Evolutionary conservation across 2,113 vertebrate species (phyloP).

Genomic region (Symphodus melops): DNA sequence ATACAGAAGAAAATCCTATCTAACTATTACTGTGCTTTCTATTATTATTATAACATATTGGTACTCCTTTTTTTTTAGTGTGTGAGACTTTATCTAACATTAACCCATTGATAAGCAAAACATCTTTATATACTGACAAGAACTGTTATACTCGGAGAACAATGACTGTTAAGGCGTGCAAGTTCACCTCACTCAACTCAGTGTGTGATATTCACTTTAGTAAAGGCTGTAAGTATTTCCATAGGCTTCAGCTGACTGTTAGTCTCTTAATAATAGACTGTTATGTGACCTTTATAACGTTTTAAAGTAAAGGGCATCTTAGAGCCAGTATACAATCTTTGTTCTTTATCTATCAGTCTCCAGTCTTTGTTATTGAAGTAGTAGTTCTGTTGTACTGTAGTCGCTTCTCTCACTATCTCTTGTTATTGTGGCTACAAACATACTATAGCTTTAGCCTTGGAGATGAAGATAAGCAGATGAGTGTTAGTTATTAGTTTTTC

Average conservation of each 20-base stretch:
- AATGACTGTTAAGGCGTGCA: conserved; percentile 80
- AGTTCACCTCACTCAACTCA: conserved; percentile 45
- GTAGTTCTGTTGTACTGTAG: conserved; percentile 44
- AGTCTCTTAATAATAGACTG: conserved; percentile 77
- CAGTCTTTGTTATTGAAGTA: conserved; percentile 51
- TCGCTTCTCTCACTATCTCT: conserved; percentile 45
- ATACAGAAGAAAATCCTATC: conserved; percentile 39
- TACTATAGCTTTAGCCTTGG: conserved; percentile 42
- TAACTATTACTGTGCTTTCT: conserved; percentile 38
- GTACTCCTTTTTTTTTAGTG: conserved; percentile 31
- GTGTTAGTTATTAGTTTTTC: conserved; percentile 1
- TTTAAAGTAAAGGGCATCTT: conserved; percentile 40
- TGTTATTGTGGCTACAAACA: conserved; percentile 48
- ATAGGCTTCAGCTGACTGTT: conserved; percentile 77
- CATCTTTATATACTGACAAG: conserved; percentile 55
- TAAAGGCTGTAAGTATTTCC: conserved; percentile 59
- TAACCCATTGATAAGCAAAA: conserved; percentile 34
- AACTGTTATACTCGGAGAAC: conserved; percentile 76
- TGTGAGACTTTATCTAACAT: conserved; percentile 36
- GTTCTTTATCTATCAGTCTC: conserved; percentile 30
- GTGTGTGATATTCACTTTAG: conserved; percentile 51
- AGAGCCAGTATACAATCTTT: conserved; percentile 30
- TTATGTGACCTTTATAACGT: conserved; percentile 63
- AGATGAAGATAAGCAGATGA: conserved; percentile 16
- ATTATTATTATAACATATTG: conserved; percentile 8